Conservation (phyloP, 2,797 vertebrate species). For the Coendou prehensilis region DNA sequence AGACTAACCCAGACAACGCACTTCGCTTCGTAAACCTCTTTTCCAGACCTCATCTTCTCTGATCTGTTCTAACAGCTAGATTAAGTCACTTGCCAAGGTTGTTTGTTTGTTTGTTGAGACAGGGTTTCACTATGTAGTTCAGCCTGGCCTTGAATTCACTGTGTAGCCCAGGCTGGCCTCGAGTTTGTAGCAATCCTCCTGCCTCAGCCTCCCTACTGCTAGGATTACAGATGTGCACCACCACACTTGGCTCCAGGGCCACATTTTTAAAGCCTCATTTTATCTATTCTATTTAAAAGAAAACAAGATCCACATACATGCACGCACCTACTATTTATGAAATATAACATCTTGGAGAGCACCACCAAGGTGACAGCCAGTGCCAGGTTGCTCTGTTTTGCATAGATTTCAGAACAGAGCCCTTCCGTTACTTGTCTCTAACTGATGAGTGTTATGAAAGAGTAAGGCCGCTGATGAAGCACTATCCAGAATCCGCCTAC, state of each 20-base stretch:
- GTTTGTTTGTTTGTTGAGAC: neutral
- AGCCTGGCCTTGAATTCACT: neutral
- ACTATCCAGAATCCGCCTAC: neutral
- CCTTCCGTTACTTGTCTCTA: constrained; percentile 6
- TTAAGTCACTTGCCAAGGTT: neutral
- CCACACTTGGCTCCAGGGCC: neutral
- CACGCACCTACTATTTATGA: neutral
- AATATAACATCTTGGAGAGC: neutral
- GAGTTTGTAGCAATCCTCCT: neutral
- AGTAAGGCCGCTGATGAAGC: neutral
- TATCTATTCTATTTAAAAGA: neutral
- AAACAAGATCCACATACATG: neutral
- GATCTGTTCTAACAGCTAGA: neutral
- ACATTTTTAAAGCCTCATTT: constrained; percentile 47
- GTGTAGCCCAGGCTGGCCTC: neutral
- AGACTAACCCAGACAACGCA: neutral
- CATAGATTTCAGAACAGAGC: constrained; percentile 40
- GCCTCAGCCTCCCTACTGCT: neutral
- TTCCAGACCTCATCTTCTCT: neutral
- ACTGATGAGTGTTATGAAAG: neutral
- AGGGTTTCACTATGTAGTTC: neutral
- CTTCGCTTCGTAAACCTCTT: constrained; percentile 16
- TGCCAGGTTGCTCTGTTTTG: neutral
- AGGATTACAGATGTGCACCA: neutral
- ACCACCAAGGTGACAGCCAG: neutral